Conservation (phyloP, 2,797 vertebrate genomes). For the Mus caroli region DNA sequence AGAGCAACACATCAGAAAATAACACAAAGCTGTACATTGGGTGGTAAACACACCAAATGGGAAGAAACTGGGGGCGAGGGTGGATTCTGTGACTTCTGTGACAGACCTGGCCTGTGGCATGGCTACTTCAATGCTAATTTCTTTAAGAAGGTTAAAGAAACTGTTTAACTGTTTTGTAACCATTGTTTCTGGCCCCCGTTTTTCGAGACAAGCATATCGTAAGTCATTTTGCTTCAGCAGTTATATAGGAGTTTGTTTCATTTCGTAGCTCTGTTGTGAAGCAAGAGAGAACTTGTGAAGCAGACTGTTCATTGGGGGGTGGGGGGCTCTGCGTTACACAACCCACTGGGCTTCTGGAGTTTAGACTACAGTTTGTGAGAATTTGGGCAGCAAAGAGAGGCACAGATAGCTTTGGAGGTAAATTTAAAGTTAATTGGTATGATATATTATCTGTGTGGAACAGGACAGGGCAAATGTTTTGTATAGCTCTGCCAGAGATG, state of each 20-base stretch:
- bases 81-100: neutral
- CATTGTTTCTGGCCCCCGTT: constrained; percentile 12
- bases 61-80: neutral
- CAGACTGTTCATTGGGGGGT: neutral
- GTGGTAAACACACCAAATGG: neutral
- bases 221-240: constrained; percentile 46
- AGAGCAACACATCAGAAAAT: neutral
- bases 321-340: neutral
- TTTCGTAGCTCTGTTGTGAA: neutral
- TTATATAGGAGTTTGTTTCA: neutral
- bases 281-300: neutral
- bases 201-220: constrained; percentile 4
- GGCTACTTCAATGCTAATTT: neutral
- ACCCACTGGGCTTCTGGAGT: constrained; percentile 6
- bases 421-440: neutral
- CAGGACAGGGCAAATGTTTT: neutral
- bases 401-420: constrained; percentile 12
- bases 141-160: neutral
- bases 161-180: neutral
- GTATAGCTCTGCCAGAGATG: neutral
- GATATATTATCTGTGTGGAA: neutral
- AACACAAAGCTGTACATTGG: neutral
- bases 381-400: neutral
- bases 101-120: neutral
- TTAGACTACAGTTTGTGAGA: constrained; percentile 11